Percentiles rank a stretch among this genome's conserved stretches.
phyloP scores from a whole-genome alignment of 2,113 vertebrate genomes.

The Podocnemis expansa region DNA sequence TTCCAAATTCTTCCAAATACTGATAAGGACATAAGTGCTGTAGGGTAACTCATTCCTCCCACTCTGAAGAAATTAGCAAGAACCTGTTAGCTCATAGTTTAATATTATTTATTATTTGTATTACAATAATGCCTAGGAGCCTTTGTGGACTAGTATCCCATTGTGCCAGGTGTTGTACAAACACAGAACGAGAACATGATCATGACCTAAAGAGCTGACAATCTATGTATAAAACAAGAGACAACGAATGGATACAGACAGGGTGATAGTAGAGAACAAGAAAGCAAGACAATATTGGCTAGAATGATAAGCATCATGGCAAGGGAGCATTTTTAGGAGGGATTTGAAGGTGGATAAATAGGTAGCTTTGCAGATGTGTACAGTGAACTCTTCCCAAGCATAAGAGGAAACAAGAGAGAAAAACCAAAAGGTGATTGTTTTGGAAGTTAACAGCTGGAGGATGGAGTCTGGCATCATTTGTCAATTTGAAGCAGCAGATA shows the following conservation, averaged over 20 bases:
- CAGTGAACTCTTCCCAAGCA: not conserved
- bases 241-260: not conserved
- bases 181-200: not conserved
- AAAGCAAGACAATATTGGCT: too few species aligned
- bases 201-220: not conserved
- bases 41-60: not conserved
- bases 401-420: not conserved
- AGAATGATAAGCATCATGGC: not conserved
- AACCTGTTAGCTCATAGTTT: not conserved
- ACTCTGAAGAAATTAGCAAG: not conserved
- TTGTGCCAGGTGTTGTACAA: too few species aligned
- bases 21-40: not conserved
- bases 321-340: not conserved
- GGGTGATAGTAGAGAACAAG: too few species aligned
- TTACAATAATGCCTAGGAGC: not conserved
- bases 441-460: not conserved
- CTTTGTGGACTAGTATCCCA: too few species aligned
- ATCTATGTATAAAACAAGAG: not conserved
- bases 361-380: not conserved
- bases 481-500: not conserved
- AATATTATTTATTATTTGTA: not conserved
- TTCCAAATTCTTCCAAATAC: not conserved
- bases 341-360: not conserved
- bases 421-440: not conserved
- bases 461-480: not conserved